Conservation (phyloP, 1,140 invertebrate genomes). For the Dolichoris vasculosae region DNA sequence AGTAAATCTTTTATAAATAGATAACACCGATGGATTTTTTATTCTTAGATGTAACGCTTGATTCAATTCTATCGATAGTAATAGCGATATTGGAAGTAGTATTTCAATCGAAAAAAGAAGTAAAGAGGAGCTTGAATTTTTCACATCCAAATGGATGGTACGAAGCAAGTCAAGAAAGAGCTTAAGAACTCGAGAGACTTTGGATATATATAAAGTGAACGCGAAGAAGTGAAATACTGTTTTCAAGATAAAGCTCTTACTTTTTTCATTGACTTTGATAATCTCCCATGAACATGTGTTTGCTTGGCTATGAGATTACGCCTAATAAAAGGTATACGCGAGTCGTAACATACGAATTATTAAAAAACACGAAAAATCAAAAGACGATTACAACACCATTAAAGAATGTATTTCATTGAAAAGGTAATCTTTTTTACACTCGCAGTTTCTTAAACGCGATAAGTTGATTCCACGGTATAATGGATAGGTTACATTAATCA, state of each 20-base stretch:
- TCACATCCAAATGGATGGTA: neutral
- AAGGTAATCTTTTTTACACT: neutral
- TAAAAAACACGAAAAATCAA: neutral
- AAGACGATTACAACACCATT: neutral
- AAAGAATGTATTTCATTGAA: neutral
- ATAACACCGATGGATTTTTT: no score
- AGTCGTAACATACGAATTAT: neutral
- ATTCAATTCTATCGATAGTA: neutral
- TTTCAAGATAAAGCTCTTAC: neutral
- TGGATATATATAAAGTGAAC: neutral
- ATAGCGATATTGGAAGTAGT: neutral
- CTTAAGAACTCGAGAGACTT: neutral
- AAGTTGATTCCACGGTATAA: neutral
- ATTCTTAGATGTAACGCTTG: no score
- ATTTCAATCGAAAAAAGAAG: neutral
- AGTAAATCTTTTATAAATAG: no score
- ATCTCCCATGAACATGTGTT: neutral
- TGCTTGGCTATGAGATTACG: neutral
- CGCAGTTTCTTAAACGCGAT: neutral
- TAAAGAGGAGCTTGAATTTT: neutral
- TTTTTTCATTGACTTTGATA: neutral
- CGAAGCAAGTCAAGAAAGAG: neutral
- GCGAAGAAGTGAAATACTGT: neutral
- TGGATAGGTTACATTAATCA: neutral
- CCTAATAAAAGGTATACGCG: neutral